Base-by-base conservation (phyloP, 2,797 vertebrate genomes). In the Ctenopoma kingsleyae region DNA sequence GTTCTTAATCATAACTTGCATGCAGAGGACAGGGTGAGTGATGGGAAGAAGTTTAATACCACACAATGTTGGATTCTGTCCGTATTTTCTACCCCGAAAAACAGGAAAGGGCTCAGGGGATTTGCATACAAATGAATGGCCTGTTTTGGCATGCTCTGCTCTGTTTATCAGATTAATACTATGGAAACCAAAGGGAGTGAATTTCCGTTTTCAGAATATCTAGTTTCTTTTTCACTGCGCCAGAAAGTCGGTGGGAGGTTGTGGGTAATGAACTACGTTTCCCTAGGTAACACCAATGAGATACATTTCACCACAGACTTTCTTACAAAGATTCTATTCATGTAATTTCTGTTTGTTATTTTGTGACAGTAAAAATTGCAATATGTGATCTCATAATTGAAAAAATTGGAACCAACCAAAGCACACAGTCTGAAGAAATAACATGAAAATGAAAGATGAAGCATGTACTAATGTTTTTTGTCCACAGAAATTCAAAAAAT, bases 91-190 rank as follows among this genome's bases (percentile, higher is more conserved):
- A 70, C 35, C 65, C 60, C 53, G 57, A 74, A 67, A 84, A 66
- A 62, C 74, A 85, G 74, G 50, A 53, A 67, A 79, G 67, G 67
- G 41, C 60, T 88, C 54, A 27, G 49, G 76, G 80, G 80, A 89
- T 89, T 90, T 91, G 74, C 74, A 90, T 91, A 76, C 67, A 87
- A 89, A 92, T 81, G 72, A 88, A 84, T 80, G 74, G 79, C 89
- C 78, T 85, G 92, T 84, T 81, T 86, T 83, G 80, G 80, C 89
- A 71, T 64, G 87, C 71, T 56, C 38, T 59, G 52, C 72, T 84
- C 71, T 89, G 82, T 92, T 87, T 81, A 89, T 90, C 85, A 81
- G 79, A 88, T 86, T 76, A 84, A 89, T 85, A 84, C 82, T 87
- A 84, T 71, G 85, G 89, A 82, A 90, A 90, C 83, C 61, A 19